Evolutionary conservation across 1,140 invertebrate species (phyloP), one percentile per base, ranked within the genome.

Genomic region (Galendromus occidentalis): DNA sequence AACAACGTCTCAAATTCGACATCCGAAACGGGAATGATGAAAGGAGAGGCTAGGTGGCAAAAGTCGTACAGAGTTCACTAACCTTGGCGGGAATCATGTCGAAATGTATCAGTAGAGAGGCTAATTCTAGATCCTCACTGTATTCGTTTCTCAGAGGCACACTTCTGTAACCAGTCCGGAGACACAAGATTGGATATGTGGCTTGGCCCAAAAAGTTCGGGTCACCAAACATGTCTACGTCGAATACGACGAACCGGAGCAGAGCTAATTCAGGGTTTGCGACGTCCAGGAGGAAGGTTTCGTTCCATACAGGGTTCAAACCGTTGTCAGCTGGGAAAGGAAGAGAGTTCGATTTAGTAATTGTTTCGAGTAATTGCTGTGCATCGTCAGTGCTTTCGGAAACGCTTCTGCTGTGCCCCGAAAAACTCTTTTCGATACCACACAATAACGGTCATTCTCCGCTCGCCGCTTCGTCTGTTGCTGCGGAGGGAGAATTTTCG

Each of bases 201-300:
- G 89, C 91, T 79, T 98, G 94, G 5, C 93, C 95, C 68, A 98
- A 86, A 72, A 98, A 95, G 77, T 94, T 92, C 9, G 87, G 87
- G 71, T 98, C 94, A 2, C 91, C 91, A 79, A 98, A 98, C 79
- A 96, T 90, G 75, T 98, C 95, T 76, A 95, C 93, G 75, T 98
- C 94, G 75, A 93, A 86, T 0, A 98, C 89, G 39, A 87, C 81
- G 74, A 99, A 96, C 66, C 93, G 79, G 25, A 99, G 75, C 12
- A 98, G 76, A 0, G 93, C 88, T 72, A 95, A 81, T 59, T 91
- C 82, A 0, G 92, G 89, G 80, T 90, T 92, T 7, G 78, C 74
- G n/a, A 98, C 81, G 45, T 86, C 83, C 75, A 97, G 96, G 67
- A 87, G 84, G 76, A 86, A 88, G 1, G 80, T 81, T 75, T 94